Base-by-base conservation (phyloP, 2,797 vertebrate species). In the Telmatherina bonti region DNA sequence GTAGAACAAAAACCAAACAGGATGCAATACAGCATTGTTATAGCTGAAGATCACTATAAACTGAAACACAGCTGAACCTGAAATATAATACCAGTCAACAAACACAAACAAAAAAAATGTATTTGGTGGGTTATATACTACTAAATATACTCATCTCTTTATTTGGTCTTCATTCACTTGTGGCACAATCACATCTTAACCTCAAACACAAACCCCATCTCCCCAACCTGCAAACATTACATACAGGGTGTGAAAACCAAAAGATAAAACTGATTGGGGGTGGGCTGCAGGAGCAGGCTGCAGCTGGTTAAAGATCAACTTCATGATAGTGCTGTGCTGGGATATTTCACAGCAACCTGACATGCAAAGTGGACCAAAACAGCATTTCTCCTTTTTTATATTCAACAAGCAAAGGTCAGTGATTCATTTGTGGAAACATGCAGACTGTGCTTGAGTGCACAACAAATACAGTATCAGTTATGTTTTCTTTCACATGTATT, bases 331-430 rank as follows among this genome's bases (percentile, higher is more conserved):
- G 78, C 20, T 36, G 18, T 52, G 54, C 38, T 52, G 36, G 24
- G 31, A 36, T 27, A 68, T 30, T 54, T 55, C 24, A 22, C 55
- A 45, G 36, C 15, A 16, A 62, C 62, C 36, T 67, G 47, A 82
- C 61, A 84, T 76, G 77, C 81, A 85, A 81, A 85, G 77, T 7
- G 36, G 18, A 74, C 13, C 36, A 36, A 79, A 83, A 62, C 56
- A 33, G n/a, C 16, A n/a, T 18, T 74, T 43, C 36, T 70, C 26
- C n/a, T 71, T 36, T 55, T 10, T 10, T 60, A 7, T 69, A 9
- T 67, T 36, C 33, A 47, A 47, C 57, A 27, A 71, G 11, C 12
- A 3, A 26, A 27, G 6, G 10, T 15, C 33, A 53, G 1, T 58
- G 29, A 75, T 63, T 72, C 12, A 56, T 78, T 41, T 61, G 3